These are phyloP conservation scores for Lasiommata megera DNA, from an alignment of 2,888 invertebrate genomes.

Conservation along the genomic window DNA sequence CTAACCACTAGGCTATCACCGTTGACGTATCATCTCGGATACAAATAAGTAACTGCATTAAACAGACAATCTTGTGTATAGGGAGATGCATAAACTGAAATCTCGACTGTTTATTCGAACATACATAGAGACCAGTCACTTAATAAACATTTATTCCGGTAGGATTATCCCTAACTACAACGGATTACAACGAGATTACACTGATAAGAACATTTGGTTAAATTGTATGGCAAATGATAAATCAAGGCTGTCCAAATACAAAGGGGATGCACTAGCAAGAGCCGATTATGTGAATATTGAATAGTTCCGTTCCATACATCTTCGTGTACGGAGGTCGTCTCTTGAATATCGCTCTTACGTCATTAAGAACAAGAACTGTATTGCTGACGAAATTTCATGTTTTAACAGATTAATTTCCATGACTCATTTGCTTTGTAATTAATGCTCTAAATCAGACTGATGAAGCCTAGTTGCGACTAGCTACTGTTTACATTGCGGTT, in stretches of 20 bases:
- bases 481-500: not conserved
- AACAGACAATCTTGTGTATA: no score
- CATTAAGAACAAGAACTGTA: not conserved
- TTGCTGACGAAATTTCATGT: not conserved
- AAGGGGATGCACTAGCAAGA: constrained; percentile 33
- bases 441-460: not conserved
- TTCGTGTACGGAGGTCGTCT: not conserved
- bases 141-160: constrained; percentile 6
- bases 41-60: no score
- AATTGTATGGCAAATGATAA: constrained; percentile 35
- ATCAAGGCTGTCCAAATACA: constrained; percentile 29
- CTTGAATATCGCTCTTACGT: not conserved
- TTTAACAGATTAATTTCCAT: not conserved
- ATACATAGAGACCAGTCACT: not conserved
- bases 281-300: constrained; percentile 31
- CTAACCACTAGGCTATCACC: no score
- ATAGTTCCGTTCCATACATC: constrained; percentile 10
- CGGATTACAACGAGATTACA: constrained; percentile 10
- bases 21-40: no score
- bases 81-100: no score
- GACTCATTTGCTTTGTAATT: not conserved
- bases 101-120: no score
- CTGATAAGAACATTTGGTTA: constrained; percentile 11
- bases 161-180: constrained; percentile 7
- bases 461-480: not conserved